Conservation (phyloP, 2,113 vertebrate species). For the Camelus dromedarius region DNA sequence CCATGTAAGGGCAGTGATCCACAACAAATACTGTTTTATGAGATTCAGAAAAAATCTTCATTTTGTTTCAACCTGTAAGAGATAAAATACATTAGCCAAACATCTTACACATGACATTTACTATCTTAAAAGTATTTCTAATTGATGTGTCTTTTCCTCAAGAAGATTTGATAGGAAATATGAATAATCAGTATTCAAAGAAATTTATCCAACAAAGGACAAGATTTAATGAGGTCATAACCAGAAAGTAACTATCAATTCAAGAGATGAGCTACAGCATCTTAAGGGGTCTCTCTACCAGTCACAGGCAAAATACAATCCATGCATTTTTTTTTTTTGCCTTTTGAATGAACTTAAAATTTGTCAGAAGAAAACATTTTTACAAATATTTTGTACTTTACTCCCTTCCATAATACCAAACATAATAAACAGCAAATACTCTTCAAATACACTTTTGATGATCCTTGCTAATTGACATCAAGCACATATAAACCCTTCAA, state of each 20-base stretch:
- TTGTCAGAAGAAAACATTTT: not conserved
- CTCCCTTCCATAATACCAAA: not conserved
- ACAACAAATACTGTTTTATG: constrained; percentile 99
- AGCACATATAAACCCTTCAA: not conserved
- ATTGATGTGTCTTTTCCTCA: constrained; percentile 26
- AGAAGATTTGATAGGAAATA: not conserved
- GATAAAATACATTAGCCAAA: constrained; percentile 36
- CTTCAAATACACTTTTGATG: constrained; percentile 37
- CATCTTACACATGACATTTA: not conserved
- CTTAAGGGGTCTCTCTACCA: not conserved
- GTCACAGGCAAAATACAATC: not conserved
- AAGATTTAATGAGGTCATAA: not conserved
- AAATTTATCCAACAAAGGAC: not conserved
- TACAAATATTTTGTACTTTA: not conserved
- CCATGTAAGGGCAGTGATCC: constrained; percentile 99
- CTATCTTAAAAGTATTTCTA: constrained; percentile 6
- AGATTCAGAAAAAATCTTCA: constrained; percentile 97
- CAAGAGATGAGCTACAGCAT: not conserved
- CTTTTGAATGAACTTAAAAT: constrained; percentile 36
- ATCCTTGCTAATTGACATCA: constrained; percentile 12
- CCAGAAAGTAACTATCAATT: constrained; percentile 6
- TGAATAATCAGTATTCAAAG: not conserved
- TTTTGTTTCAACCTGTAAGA: constrained; percentile 84
- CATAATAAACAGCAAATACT: not conserved
- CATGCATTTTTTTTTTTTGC: not conserved